A percentile compares a stretch with the other conserved stretches of the same genome.
Conservation (phyloP, 2,888 invertebrate species). For the Ellobium chinense region DNA sequence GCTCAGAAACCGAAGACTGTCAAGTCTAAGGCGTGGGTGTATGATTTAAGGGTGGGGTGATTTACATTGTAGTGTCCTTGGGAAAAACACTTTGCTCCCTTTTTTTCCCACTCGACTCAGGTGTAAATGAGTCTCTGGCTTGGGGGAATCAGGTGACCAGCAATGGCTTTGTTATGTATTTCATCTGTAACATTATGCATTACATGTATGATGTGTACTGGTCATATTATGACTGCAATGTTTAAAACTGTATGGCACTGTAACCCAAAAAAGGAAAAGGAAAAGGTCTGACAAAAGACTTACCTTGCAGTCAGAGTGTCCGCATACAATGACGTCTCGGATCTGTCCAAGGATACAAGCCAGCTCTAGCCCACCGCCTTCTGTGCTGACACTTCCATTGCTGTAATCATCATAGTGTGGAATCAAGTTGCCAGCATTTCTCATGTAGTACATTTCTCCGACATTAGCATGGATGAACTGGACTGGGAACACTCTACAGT, state of each 20-base stretch:
- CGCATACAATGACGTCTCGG: constrained; percentile 95
- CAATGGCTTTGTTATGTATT: too few relatives aligned
- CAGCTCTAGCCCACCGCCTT: constrained; percentile 96
- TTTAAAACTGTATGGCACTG: neutral
- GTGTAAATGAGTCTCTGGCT: too few relatives aligned
- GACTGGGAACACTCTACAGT: constrained; percentile 97
- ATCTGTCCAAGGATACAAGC: constrained; percentile 95
- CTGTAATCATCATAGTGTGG: constrained; percentile 92
- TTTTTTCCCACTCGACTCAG: too few relatives aligned
- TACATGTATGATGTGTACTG: too few relatives aligned
- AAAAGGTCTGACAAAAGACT: constrained; percentile 30
- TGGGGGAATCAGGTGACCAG: too few relatives aligned
- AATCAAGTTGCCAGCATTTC: constrained; percentile 96
- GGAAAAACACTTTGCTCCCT: too few relatives aligned
- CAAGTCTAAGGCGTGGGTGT: too few relatives aligned
- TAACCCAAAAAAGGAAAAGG: neutral
- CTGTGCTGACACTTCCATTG: constrained; percentile 93
- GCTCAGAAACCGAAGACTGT: too few relatives aligned
- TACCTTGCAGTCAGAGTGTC: constrained; percentile 97
- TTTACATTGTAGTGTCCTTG: too few relatives aligned
- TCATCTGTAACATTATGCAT: too few relatives aligned
- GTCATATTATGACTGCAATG: too few relatives aligned
- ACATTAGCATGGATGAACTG: constrained; percentile 96
- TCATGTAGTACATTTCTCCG: constrained; percentile 98
- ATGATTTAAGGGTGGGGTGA: too few relatives aligned